phyloP scores from a whole-genome alignment of 2,113 vertebrate species.

The Python bivittatus region DNA sequence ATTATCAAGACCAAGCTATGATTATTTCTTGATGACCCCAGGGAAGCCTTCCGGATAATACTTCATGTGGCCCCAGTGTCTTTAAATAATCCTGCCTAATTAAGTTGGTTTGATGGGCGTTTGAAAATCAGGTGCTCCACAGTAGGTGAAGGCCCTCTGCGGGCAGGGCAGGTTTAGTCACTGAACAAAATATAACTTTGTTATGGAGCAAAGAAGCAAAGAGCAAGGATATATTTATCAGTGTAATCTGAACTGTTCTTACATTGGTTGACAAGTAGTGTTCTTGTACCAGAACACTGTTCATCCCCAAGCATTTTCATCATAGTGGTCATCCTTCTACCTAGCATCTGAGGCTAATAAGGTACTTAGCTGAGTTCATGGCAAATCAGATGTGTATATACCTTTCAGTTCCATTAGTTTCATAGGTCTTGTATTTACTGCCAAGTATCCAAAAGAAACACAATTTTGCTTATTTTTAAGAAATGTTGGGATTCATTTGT shows the following conservation, averaged over 20 bases:
- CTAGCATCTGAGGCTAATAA: constrained; percentile 52
- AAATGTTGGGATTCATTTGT: not conserved
- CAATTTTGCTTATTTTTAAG: not conserved
- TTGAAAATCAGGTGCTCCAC: not conserved
- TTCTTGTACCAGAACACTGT: constrained; percentile 32
- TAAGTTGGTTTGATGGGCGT: constrained; percentile 41
- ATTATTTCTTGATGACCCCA: constrained; percentile 40
- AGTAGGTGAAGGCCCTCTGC: not conserved
- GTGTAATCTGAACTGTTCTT: constrained; percentile 16
- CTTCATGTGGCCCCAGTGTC: constrained; percentile 40
- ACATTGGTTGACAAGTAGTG: constrained; percentile 31
- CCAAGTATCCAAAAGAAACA: not conserved
- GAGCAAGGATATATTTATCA: not conserved
- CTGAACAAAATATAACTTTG: not conserved
- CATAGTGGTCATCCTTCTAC: constrained; percentile 19
- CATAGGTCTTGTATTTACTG: constrained; percentile 53
- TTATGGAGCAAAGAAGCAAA: not conserved
- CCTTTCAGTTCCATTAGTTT: constrained; percentile 45
- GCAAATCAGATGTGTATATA: constrained; percentile 32
- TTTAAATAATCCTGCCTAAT: constrained; percentile 55
- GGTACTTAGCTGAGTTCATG: constrained; percentile 26
- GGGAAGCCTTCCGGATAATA: constrained; percentile 35
- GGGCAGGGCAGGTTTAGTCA: not conserved
- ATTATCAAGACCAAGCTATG: constrained; percentile 40
- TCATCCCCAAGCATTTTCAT: constrained; percentile 44